Conservation (phyloP, 2,888 invertebrate genomes). For the Tribolium freemani region DNA sequence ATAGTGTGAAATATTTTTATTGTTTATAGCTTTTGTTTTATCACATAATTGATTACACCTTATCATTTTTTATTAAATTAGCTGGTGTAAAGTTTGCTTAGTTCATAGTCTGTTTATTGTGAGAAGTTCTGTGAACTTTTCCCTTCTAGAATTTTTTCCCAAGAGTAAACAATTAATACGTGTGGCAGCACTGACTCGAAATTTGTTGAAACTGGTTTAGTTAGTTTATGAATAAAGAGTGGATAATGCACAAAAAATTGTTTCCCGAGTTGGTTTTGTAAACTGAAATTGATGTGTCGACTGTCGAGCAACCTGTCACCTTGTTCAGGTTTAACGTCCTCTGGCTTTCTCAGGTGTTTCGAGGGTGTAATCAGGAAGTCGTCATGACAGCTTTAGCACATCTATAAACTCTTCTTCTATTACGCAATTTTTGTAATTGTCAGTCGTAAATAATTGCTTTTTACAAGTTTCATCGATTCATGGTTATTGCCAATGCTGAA, state of each 20-base stretch:
- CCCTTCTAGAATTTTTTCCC: too few relatives aligned
- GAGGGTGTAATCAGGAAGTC: background rate
- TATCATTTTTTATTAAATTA: background rate
- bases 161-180: background rate
- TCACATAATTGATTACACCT: background rate
- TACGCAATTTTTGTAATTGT: background rate
- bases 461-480: constrained; percentile 1
- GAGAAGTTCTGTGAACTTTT: background rate
- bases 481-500: background rate
- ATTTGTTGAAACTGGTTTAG: background rate
- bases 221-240: background rate
- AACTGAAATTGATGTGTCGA: too few relatives aligned
- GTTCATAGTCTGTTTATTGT: background rate
- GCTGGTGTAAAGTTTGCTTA: background rate
- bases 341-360: background rate
- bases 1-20: background rate
- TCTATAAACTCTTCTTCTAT: background rate
- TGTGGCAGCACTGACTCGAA: background rate
- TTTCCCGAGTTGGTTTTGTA: too few relatives aligned
- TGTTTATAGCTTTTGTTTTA: background rate
- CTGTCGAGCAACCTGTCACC: background rate
- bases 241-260: too few relatives aligned
- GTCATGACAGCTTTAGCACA: background rate
- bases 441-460: background rate
- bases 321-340: background rate